phyloP scores from a whole-genome alignment of 1,140 invertebrate species.

The Oscheius sp. region DNA sequence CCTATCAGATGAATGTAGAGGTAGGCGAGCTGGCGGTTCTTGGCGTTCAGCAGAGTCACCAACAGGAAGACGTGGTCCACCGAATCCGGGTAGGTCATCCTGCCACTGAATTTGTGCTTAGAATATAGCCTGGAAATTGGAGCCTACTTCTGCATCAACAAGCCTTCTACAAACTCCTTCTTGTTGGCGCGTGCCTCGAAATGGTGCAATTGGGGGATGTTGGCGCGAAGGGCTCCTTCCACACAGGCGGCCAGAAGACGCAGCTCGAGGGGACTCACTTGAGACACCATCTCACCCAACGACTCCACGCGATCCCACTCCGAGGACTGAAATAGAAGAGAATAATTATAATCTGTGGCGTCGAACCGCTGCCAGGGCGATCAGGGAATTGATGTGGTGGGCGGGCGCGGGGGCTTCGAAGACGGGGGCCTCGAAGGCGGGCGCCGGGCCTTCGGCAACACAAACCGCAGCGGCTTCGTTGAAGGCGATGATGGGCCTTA shows the following conservation, averaged over 20 bases:
- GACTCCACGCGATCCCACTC: neutral
- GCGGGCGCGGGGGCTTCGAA: neutral
- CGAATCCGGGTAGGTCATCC: neutral
- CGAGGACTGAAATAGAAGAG: neutral
- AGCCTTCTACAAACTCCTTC: too few species aligned
- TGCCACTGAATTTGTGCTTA: neutral
- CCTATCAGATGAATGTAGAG: neutral
- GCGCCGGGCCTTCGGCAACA: too few species aligned
- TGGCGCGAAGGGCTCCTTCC: too few species aligned
- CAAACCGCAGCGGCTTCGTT: too few species aligned
- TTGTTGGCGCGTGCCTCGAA: too few species aligned
- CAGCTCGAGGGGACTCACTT: neutral
- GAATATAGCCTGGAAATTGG: too few species aligned
- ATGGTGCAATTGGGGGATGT: too few species aligned
- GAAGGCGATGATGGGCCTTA: too few species aligned
- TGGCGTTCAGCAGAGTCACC: neutral
- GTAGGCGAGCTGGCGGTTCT: neutral
- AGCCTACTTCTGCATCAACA: too few species aligned
- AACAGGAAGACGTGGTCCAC: neutral
- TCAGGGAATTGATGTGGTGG: neutral
- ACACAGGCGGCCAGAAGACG: constrained; percentile 1
- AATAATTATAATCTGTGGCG: constrained; percentile 4
- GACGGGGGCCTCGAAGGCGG: neutral
- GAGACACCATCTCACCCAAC: neutral
- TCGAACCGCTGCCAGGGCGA: neutral